Evolutionary conservation across 2,888 invertebrate genomes (phyloP).

Genomic region (Cheilosia urbana): DNA sequence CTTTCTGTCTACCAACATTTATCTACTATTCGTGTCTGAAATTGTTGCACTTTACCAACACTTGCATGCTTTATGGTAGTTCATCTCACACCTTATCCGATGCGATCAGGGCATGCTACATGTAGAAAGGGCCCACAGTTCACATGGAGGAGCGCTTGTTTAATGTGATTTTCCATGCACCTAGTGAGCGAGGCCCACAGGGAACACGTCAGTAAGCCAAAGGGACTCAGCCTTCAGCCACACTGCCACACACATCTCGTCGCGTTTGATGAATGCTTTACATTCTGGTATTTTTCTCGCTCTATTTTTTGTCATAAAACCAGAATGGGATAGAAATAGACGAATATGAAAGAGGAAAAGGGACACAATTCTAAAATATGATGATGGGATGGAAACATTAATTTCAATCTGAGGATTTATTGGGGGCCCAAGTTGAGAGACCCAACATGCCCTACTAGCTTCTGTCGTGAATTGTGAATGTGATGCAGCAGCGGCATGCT

Average conservation of each 20-base stretch:
- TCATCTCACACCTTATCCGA: conserved; percentile 66
- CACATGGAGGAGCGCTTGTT: conserved; percentile 18
- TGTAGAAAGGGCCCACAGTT: conserved; percentile 21
- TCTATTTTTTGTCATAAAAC: neutral
- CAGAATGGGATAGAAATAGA: conserved; percentile 50
- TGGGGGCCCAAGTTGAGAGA: conserved; percentile 67
- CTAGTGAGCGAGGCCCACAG: conserved; percentile 30
- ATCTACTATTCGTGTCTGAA: conserved; percentile 38
- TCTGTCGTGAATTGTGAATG: conserved; percentile 38
- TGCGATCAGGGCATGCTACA: conserved; percentile 55
- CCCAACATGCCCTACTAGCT: conserved; percentile 42
- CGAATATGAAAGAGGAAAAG: conserved; percentile 58
- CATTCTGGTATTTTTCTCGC: conserved; percentile 12
- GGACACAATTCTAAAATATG: conserved; percentile 74
- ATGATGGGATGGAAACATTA: conserved; percentile 75
- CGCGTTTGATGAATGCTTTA: conserved; percentile 53
- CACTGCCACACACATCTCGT: conserved; percentile 41
- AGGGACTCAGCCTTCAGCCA: conserved; percentile 26
- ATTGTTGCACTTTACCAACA: neutral
- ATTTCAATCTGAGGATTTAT: conserved; percentile 75
- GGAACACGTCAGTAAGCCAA: conserved; percentile 10
- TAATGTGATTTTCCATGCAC: conserved; percentile 68
- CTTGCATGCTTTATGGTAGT: conserved; percentile 55
- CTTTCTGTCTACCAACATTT: neutral
- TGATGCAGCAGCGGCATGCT: conserved; percentile 29